Evolutionary conservation across 2,888 invertebrate species (phyloP), one percentile per base, ranked within the genome.

Genomic region (Merodon equestris): DNA sequence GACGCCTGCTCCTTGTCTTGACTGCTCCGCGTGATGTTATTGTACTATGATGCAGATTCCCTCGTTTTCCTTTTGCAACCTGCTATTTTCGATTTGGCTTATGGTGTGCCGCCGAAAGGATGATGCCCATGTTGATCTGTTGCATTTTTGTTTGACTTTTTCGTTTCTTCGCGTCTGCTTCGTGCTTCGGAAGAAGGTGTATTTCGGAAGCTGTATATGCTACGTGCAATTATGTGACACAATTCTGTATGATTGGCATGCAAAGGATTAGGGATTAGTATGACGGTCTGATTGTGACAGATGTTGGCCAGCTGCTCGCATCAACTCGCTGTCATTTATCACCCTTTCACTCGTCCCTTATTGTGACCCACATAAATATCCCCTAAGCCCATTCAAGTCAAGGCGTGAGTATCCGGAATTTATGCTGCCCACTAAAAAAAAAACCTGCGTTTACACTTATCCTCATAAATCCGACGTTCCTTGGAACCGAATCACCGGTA

Each of bases 121-220:
- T 27, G 27, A 2, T 4, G 7, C 27, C 27, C 7, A 27, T 27
- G 2, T 4, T 27, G 7, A 2, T 4, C 27, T 27, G 27, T 27
- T 27, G 27, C 27, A 7, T 7, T 50, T 58, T 44, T 56, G 34
- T 67, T 66, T 71, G 71, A 58, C 60, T 71, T 76, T 67, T 77
- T 77, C 72, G 10, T n/a, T 63, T 67, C 64, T 72, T 45, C 57
- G 42, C 57, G 53, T 47, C 60, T 57, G 67, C 57, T 67, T 71
- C 54, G 9, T 19, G 44, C 18, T 54, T 56, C 14, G 44, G 45
- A 15, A 18, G 18, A 60, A 66, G 47, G 68, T 54, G 74, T 79
- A 74, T 79, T 79, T 74, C 79, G 74, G 74, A 74, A 79, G 79
- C 79, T 70, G 74, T 64, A 63, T 58, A 58, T 58, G 47, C 64